phyloP scores from a whole-genome alignment of 2,113 vertebrate genomes.

The Macroglossus sobrinus region DNA sequence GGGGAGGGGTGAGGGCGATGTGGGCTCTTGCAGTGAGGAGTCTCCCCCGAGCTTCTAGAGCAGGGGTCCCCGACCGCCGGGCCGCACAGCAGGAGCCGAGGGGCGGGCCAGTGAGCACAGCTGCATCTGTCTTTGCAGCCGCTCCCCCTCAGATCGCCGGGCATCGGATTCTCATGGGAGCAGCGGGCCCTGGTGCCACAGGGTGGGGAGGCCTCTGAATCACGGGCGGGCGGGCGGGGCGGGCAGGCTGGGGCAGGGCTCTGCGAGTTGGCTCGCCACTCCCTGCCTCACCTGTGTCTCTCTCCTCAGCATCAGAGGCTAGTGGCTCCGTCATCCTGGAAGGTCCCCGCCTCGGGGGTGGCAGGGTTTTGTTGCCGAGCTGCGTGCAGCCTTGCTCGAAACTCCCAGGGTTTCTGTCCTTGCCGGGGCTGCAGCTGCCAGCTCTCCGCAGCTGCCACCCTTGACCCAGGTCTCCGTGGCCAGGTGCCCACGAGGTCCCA shows the following conservation, averaged over 20 bases:
- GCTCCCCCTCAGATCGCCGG: no score
- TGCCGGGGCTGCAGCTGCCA: fast-evolving
- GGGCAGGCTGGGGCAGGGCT: no score
- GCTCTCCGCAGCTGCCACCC: no score
- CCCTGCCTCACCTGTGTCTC: not conserved
- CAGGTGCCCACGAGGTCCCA: fast-evolving
- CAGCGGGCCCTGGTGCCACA: no score
- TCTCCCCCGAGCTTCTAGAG: not conserved
- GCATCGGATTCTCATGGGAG: no score
- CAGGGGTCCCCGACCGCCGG: no score
- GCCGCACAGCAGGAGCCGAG: no score
- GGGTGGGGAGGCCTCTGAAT: not conserved
- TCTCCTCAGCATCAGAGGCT: fast-evolving
- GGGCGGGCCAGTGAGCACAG: no score
- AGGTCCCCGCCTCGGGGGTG: fast-evolving
- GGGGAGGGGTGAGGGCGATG: not conserved
- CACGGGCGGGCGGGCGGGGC: fast-evolving
- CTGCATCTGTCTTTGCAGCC: no score
- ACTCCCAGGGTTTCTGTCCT: not conserved
- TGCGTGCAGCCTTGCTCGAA: fast-evolving
- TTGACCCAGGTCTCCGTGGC: not conserved
- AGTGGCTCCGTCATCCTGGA: not conserved
- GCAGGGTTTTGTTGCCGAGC: not conserved
- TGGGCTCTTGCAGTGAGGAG: not conserved
- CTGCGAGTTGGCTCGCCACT: not conserved